phyloP scores from a whole-genome alignment of 2,888 invertebrate species.

The Cephus runcator region DNA sequence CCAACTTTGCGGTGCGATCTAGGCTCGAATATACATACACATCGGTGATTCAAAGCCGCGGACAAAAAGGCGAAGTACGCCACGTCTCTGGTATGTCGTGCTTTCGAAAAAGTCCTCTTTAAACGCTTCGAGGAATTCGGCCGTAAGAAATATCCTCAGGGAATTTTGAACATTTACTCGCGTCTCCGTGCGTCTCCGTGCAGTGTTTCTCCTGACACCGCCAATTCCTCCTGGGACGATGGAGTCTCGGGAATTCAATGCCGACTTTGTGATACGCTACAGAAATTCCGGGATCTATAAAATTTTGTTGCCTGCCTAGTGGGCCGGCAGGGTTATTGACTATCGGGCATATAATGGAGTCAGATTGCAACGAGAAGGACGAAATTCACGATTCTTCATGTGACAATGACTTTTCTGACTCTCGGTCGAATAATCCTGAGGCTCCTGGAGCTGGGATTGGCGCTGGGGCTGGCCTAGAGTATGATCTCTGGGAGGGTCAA shows the following conservation, averaged over 20 bases:
- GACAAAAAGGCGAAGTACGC: constrained; percentile 29
- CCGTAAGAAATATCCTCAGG: no score
- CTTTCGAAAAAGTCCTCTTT: no score
- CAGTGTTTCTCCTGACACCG: no score
- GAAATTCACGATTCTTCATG: constrained; percentile 12
- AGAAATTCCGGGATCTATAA: no score
- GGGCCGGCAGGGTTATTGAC: no score
- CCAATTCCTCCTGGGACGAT: no score
- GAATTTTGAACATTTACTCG: no score
- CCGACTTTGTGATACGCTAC: no score
- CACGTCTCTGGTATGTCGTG: constrained; percentile 7
- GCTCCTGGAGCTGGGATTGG: constrained; percentile 47
- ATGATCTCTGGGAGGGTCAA: constrained; percentile 91
- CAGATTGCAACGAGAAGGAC: constrained; percentile 32
- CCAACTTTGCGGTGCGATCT: constrained; percentile 33
- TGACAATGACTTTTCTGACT: neutral
- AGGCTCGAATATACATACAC: constrained; percentile 37
- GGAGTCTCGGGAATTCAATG: no score
- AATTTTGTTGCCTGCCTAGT: no score
- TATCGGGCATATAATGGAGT: constrained; percentile 26
- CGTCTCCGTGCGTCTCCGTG: no score
- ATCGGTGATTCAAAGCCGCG: constrained; percentile 26
- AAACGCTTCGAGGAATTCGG: no score
- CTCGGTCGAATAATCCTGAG: neutral
- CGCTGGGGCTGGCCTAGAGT: constrained; percentile 77